These are phyloP conservation scores for Lophius americanus DNA, from an alignment of 2,797 vertebrate species.

Conservation along the genomic window DNA sequence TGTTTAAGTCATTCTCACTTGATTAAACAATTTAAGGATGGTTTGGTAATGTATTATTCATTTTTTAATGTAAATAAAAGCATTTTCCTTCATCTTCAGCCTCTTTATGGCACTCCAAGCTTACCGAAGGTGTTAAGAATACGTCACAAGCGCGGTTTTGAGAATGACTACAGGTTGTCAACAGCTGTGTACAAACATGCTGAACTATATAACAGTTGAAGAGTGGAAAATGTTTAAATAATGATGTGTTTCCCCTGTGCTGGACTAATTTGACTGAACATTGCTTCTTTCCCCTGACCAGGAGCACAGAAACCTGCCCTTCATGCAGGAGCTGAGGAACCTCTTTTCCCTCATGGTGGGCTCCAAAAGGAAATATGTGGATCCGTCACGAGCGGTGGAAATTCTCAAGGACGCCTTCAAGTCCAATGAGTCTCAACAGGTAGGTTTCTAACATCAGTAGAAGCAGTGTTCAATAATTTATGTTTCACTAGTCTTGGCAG, in stretches of 20 bases:
- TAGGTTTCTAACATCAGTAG: slow-evolving; percentile 59
- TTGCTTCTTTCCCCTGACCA: slow-evolving; percentile 50
- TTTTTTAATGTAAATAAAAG: too few species aligned
- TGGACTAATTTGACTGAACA: neutral
- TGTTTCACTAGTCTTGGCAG: too few species aligned
- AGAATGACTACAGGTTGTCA: too few species aligned
- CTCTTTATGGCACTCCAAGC: too few species aligned
- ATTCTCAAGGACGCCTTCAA: slow-evolving; percentile 99
- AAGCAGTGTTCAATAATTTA: neutral
- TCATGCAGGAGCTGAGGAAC: slow-evolving; percentile 95
- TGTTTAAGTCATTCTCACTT: too few species aligned
- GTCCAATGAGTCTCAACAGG: slow-evolving; percentile 97
- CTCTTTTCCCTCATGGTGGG: slow-evolving; percentile 97
- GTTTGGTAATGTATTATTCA: too few species aligned
- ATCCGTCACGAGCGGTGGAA: slow-evolving; percentile 96
- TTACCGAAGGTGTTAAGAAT: too few species aligned
- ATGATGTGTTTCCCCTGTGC: neutral
- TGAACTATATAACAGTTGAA: too few species aligned
- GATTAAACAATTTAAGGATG: too few species aligned
- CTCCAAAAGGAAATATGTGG: slow-evolving; percentile 97
- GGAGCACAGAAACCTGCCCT: slow-evolving; percentile 97
- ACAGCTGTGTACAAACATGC: too few species aligned
- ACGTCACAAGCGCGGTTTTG: too few species aligned
- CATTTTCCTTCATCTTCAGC: too few species aligned
- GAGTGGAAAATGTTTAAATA: neutral